Evolutionary conservation across 2,888 invertebrate genomes (phyloP), one percentile per base, ranked within the genome.

Genomic region (Ceraclea dissimilis): DNA sequence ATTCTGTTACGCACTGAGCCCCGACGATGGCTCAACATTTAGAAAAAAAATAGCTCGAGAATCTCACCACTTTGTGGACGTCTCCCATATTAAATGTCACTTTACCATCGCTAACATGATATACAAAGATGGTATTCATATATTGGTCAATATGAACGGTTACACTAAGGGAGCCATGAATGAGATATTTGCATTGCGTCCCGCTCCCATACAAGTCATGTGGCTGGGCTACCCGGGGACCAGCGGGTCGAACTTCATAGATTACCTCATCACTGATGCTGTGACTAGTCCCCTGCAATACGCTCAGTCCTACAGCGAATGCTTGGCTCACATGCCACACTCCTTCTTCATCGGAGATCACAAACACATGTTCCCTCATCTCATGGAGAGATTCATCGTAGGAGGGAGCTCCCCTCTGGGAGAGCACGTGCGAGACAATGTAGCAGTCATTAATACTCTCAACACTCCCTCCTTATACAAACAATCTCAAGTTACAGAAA

Each of bases 141-240:
- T 96, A 68, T 76, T 95, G 52, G 88, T 95, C 16, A 95, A 94
- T 70, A 93, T 94, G 93, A 94, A 95, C 70, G 93, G 93, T 1
- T 95, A 94, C 69, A 96, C 94, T 0, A 95, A 94, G 71, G 94
- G 94, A 1, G 94, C 94, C 0, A 76, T 94, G 19, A 95, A 96
- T 74, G 94, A 96, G 72, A 91, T 95, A 58, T 95, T 95, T 71
- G 93, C 94, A 1, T 74, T 95, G 44, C 76, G 85, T 63, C 93
- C 94, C 2, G 93, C 94, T 2, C 93, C 94, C 0, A 79, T 95
- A 62, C 94, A 54, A 76, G 88, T 88, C n/a, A 95, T 95, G 94
- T 94, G 94, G 94, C 77, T 94, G 39, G 94, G 94, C 2, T 95
- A 95, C 74, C 93, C 94, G 0, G 93, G 93, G 11, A 93, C 93